Conservation (phyloP, 2,797 vertebrate species). For the Botia kubotai region DNA sequence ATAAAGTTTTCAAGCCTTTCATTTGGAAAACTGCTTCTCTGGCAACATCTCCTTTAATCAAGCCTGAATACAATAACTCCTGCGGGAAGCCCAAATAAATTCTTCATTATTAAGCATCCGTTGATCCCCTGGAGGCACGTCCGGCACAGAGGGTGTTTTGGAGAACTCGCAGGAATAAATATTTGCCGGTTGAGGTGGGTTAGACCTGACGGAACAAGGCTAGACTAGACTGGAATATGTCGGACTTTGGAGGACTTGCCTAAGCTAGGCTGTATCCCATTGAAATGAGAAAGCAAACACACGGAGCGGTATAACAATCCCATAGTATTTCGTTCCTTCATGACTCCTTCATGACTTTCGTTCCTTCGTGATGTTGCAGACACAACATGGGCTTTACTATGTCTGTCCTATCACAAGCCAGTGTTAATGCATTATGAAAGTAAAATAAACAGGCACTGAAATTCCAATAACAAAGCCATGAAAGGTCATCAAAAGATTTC, state of each 20-base stretch:
- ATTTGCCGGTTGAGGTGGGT: conserved; percentile 19
- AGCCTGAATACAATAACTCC: conserved; percentile 72
- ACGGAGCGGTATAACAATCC: conserved; percentile 6
- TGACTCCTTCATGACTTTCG: neutral
- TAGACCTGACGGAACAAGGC: conserved; percentile 9
- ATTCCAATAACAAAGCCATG: conserved; percentile 59
- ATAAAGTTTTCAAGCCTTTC: conserved; percentile 50
- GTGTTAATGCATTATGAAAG: conserved; percentile 12
- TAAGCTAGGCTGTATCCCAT: conserved; percentile 27
- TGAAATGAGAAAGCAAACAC: conserved; percentile 28
- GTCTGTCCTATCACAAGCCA: conserved; percentile 24
- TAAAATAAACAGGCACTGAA: conserved; percentile 27
- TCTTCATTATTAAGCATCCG: conserved; percentile 80
- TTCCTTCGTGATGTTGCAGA: conserved; percentile 1
- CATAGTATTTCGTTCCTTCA: neutral
- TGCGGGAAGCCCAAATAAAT: conserved; percentile 77
- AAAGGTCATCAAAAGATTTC: conserved; percentile 64
- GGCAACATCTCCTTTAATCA: conserved; percentile 77
- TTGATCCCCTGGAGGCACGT: conserved; percentile 71
- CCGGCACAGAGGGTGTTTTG: conserved; percentile 64
- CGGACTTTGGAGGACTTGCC: conserved; percentile 3
- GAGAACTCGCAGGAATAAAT: conserved; percentile 74
- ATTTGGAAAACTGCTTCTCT: conserved; percentile 72
- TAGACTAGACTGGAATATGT: neutral
- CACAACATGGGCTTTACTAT: conserved; percentile 4